Conservation (phyloP, 1,140 invertebrate species). For the Globodera ellingtonae region DNA sequence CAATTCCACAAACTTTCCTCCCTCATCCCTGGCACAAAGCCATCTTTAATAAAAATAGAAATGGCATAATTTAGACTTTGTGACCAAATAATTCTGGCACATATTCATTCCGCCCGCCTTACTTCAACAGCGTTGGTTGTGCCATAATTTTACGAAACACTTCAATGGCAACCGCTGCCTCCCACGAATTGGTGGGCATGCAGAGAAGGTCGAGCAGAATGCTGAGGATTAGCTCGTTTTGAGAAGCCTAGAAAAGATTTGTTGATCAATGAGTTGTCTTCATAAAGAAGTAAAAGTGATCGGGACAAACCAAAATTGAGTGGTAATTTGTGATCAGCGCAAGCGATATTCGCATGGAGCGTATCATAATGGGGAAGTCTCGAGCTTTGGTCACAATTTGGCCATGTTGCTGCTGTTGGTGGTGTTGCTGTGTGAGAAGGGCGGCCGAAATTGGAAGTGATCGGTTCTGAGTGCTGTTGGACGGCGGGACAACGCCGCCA, state of each 20-base stretch:
- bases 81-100: conserved; percentile 68
- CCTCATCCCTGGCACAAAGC: conserved; percentile 33
- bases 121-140: conserved; percentile 77
- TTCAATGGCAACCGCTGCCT: conserved; percentile 87
- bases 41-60: conserved; percentile 28
- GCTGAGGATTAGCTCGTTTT: conserved; percentile 97
- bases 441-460: conserved; percentile 22
- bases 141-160: conserved; percentile 90
- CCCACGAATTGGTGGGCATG: conserved; percentile 92
- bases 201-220: conserved; percentile 95
- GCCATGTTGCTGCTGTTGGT: conserved; percentile 10
- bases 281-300: conserved; percentile 6
- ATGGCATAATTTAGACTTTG: conserved; percentile 84
- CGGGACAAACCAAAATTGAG: conserved; percentile 77
- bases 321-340: conserved; percentile 92
- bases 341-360: conserved; percentile 86
- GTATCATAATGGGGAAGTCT: conserved; percentile 91
- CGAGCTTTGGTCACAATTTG: conserved; percentile 14
- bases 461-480: not conserved
- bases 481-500: not conserved
- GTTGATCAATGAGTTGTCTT: conserved; percentile 6
- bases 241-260: conserved; percentile 76
- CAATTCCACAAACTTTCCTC: conserved; percentile 73
- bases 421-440: conserved; percentile 15
- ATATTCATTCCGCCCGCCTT: conserved; percentile 66